phyloP scores from a whole-genome alignment of 92 coral and sea anemone species.

The Bergia sp. region DNA sequence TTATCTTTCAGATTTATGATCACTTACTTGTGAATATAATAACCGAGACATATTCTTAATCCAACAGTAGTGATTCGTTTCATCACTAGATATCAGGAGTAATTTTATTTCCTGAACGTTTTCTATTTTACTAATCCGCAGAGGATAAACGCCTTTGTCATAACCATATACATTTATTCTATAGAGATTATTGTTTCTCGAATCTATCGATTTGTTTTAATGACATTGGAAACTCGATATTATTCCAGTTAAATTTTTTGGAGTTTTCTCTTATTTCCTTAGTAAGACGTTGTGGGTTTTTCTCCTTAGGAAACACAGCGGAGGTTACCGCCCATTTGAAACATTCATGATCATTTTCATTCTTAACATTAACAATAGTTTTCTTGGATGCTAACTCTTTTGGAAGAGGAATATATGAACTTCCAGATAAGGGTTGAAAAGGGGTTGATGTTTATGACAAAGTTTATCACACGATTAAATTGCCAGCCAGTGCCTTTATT shows the following conservation, averaged over 20 bases:
- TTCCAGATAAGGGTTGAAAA: constrained; percentile 58
- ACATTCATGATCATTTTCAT: constrained; percentile 60
- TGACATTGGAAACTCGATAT: constrained; percentile 47
- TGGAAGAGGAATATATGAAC: constrained; percentile 49
- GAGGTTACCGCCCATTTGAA: constrained; percentile 70
- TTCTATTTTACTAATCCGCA: constrained; percentile 39
- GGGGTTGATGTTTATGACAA: constrained; percentile 53
- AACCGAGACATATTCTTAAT: constrained; percentile 30
- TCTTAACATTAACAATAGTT: constrained; percentile 61
- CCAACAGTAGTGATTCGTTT: constrained; percentile 57
- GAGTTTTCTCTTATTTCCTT: constrained; percentile 51
- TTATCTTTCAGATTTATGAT: too few relatives aligned
- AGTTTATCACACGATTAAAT: constrained; percentile 47
- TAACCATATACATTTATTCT: constrained; percentile 48
- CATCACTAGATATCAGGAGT: constrained; percentile 30
- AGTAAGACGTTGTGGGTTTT: constrained; percentile 47
- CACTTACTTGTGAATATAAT: too few relatives aligned
- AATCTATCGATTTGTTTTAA: constrained; percentile 51
- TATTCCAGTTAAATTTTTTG: constrained; percentile 40
- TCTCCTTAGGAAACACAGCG: constrained; percentile 47
- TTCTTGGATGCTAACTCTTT: constrained; percentile 29
- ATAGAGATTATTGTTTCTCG: constrained; percentile 41
- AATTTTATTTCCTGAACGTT: constrained; percentile 27
- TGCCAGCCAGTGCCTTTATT: constrained; percentile 60
- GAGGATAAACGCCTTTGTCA: constrained; percentile 41